A percentile compares a stretch with the other conserved stretches of the same genome.
These are phyloP conservation scores for Synaphobranchus kaupii DNA, from an alignment of 2,797 vertebrate genomes.

Conservation along the genomic window DNA sequence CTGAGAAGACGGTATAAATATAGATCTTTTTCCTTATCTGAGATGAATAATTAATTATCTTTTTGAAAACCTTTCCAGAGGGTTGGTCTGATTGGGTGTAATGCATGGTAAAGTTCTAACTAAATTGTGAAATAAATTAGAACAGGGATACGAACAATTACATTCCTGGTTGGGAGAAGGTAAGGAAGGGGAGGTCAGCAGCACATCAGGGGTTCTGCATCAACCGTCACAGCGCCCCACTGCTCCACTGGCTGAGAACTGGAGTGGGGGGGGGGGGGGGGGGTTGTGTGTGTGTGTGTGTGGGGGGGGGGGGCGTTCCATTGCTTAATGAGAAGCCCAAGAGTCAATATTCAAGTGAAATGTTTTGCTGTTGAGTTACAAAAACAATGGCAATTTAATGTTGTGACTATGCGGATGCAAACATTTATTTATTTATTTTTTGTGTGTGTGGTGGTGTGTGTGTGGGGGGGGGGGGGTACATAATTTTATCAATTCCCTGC, in stretches of 20 bases:
- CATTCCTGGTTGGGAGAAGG: slow-evolving; percentile 25
- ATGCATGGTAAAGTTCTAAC: slow-evolving; percentile 19
- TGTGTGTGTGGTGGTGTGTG: no score
- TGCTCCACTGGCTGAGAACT: slow-evolving; percentile 11
- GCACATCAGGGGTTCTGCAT: slow-evolving; percentile 46
- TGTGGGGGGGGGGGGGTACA: neutral
- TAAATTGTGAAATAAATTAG: slow-evolving; percentile 81
- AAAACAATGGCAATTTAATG: neutral
- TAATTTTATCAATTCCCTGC: neutral
- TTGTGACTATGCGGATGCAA: neutral
- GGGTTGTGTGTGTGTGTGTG: no score
- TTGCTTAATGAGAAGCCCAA: neutral
- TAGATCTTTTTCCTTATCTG: slow-evolving; percentile 88
- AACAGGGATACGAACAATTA: neutral
- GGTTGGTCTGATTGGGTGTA: slow-evolving; percentile 53
- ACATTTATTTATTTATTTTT: neutral
- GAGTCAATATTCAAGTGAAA: neutral
- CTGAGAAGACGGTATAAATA: slow-evolving; percentile 91
- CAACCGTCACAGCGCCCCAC: slow-evolving; percentile 50
- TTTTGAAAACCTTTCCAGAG: slow-evolving; percentile 82
- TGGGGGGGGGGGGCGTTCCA: neutral
- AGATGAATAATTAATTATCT: slow-evolving; percentile 93
- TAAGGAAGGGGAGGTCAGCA: neutral
- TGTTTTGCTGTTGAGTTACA: neutral
- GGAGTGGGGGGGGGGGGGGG: neutral